A percentile compares a stretch with the other conserved stretches of the same genome.
Evolutionary conservation across 2,888 invertebrate species (phyloP).

Genomic region (Tridacna gigas): DNA sequence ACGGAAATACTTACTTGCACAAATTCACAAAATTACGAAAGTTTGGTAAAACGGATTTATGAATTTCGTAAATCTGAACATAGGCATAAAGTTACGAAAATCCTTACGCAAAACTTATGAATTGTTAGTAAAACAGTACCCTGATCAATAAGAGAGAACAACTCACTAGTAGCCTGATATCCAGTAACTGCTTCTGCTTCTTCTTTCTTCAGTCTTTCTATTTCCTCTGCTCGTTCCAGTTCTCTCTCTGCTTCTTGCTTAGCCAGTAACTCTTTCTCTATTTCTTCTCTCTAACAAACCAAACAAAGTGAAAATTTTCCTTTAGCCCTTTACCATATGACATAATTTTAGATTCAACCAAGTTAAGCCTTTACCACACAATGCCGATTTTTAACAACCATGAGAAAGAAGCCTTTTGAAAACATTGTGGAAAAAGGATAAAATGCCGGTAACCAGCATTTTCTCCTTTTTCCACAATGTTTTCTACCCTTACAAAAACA

Average conservation of each 20-base stretch:
- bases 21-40: too few species aligned
- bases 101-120: too few species aligned
- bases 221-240: slow-evolving; percentile 30
- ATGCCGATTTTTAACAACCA: background rate
- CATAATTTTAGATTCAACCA: background rate
- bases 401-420: background rate
- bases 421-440: background rate
- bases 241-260: slow-evolving; percentile 86
- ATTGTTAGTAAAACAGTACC: too few species aligned
- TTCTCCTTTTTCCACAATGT: background rate
- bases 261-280: slow-evolving; percentile 40
- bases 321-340: background rate
- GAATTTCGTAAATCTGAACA: too few species aligned
- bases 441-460: background rate
- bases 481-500: background rate
- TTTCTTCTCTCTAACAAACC: slow-evolving; percentile 11
- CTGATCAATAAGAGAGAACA: too few species aligned
- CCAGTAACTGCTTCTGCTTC: slow-evolving; percentile 60
- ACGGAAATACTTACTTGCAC: too few species aligned
- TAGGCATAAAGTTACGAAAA: too few species aligned
- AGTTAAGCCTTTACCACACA: background rate
- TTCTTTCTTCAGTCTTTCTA: slow-evolving; percentile 62
- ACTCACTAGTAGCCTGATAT: too few species aligned
- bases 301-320: background rate
- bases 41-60: too few species aligned